Base-by-base conservation (phyloP, 2,888 invertebrate species). In the Drosophila flavopinicola region DNA sequence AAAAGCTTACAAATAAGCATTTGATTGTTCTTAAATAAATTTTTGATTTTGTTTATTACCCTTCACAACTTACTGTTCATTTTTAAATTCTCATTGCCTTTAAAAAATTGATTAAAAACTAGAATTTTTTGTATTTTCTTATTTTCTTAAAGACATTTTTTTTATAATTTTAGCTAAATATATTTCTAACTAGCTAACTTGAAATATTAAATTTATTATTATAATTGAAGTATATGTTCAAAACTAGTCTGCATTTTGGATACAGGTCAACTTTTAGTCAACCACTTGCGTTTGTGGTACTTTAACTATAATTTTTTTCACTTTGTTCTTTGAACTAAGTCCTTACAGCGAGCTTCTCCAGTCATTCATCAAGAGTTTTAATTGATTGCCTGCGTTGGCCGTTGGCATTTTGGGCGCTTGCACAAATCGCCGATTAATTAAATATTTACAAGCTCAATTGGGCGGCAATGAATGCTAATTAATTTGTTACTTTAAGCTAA, bases 401-500 rank as follows among this genome's bases (percentile, higher is more conserved):
- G 35, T 44, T 38, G 51, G 49, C 37, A 61, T 61, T 66, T 71
- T 56, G 56, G 58, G 56, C 49, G 42, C 44, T 47, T 59, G 70
- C 78, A 60, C 75, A 65, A 67, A 75, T 75, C 68, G 67, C 27
- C 86, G 80, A 82, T 82, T 82, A 86, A 82, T 86, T 74, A 82
- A 86, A 82, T 86, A 86, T 82, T 82, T 84, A 86, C 84, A 76
- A 74, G 84, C 84, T 84, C 84, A 86, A 86, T 82, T 86, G 80
- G 61, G 66, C 68, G 64, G 66, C 84, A 76, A 83, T 83, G 74
- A 82, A 82, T 85, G 77, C 84, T 84, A 83, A 82, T 86, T 85
- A 85, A 79, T 86, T 79, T 56, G 68, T 66, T 69, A 27, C 61
- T 69, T 67, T 59, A 75, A 75, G 76, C 75, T 49, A 56, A 53